Evolutionary conservation across 1,140 invertebrate genomes (phyloP), one percentile per base, ranked within the genome.

Genomic region (Drosophila gunungcola): DNA sequence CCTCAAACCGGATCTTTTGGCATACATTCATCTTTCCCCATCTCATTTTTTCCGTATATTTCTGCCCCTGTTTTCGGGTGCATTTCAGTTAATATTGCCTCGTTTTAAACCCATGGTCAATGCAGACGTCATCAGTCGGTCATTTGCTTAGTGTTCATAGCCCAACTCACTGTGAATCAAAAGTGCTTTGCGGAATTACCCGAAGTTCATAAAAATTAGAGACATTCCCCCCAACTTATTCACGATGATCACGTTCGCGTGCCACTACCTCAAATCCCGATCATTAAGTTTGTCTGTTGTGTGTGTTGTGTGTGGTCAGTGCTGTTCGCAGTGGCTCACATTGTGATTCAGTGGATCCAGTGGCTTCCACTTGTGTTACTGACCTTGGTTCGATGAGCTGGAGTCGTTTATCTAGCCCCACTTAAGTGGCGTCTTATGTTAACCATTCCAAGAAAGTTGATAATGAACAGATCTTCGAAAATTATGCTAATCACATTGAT

Each of bases 391-490:
- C 49, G 46, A 63, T 42, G 46, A 41, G 25, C 65, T 27, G 43
- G 43, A 55, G 53, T 36, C 55, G 43, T 55, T 55, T 61, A 48
- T 29, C 25, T 49, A 32, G 38, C 16, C 42, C n/a, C 65, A 39
- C 36, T 73, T 86, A 78, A 86, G 70, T 88, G 79, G 39, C 62
- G 38, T 89, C 80, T 89, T 84, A 84, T 84, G 85, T 84, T 89
- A 84, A 89, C 51, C 58, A 78, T 89, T 89, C 80, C 84, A 90
- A 78, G 84, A 89, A 89, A 89, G 85, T 77, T 80, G 77, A 76
- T 82, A 79, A 83, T 79, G 69, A 55, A 41, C 56, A 60, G 67
- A 38, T 56, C 52, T 51, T 52, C 43, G 72, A 54, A 83, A 77
- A 88, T 89, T 88, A 88, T 88, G 84, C 64, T 89, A 88, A 88